These are phyloP conservation scores for Thunnus maccoyii DNA, from an alignment of 2,113 vertebrate species.

Conservation along the genomic window DNA sequence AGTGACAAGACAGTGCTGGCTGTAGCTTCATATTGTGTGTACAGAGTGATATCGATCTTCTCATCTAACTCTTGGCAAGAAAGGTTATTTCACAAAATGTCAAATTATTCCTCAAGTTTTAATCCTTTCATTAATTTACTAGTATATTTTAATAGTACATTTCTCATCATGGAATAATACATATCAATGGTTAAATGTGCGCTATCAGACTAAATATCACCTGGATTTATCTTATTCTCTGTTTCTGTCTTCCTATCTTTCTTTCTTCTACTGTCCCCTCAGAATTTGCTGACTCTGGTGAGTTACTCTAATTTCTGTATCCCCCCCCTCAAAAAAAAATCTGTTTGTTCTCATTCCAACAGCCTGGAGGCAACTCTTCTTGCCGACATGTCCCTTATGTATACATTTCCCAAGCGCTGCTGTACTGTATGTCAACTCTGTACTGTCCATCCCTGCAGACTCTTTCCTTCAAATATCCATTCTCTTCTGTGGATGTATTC, in stretches of 20 bases:
- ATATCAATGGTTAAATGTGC: constrained; percentile 55
- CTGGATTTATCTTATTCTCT: constrained; percentile 79
- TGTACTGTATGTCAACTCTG: constrained; percentile 63
- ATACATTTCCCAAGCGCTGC: constrained; percentile 61
- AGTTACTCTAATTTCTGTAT: constrained; percentile 82
- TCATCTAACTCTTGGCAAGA: constrained; percentile 15
- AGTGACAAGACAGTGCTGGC: no score
- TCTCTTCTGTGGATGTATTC: constrained; percentile 73
- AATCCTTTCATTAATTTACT: background rate
- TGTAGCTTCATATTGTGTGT: background rate
- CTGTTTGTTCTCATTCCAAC: constrained; percentile 75
- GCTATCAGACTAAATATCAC: constrained; percentile 51
- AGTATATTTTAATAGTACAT: background rate
- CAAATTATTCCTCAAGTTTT: background rate
- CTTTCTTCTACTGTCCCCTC: constrained; percentile 81
- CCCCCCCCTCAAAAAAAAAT: constrained; percentile 23
- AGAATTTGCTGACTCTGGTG: constrained; percentile 90
- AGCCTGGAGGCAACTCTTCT: constrained; percentile 61
- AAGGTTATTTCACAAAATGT: constrained; percentile 4
- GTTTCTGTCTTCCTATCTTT: constrained; percentile 77
- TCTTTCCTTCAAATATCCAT: constrained; percentile 61
- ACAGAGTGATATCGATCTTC: background rate
- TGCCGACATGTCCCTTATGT: constrained; percentile 58
- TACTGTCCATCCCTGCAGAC: constrained; percentile 59
- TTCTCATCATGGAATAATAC: constrained; percentile 30